Evolutionary conservation across 2,888 invertebrate genomes (phyloP).

Genomic region (Stictocephala bisonia): DNA sequence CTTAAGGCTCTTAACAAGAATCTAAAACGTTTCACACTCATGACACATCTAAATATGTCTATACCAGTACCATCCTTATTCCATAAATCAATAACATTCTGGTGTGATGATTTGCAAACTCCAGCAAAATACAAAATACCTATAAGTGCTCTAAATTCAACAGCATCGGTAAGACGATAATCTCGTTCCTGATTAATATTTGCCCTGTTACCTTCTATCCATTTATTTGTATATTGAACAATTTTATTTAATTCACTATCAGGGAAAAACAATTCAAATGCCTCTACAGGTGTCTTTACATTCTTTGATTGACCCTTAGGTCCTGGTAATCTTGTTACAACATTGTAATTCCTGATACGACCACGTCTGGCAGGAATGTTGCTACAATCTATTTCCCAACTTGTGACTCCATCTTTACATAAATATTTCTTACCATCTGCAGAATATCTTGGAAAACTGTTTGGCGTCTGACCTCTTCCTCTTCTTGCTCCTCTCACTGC

Average conservation of each 20-base stretch:
- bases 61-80: not conserved
- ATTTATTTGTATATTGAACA: not conserved
- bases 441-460: not conserved
- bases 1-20: not conserved
- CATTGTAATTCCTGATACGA: not conserved
- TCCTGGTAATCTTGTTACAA: not conserved
- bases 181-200: not conserved
- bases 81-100: not conserved
- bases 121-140: not conserved
- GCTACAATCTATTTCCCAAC: not conserved
- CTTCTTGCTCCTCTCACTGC: not conserved
- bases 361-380: not conserved
- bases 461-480: not conserved
- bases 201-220: not conserved
- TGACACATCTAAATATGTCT: not conserved
- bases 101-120: not conserved
- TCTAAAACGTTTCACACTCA: not conserved
- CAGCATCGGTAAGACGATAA: not conserved
- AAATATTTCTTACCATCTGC: not conserved
- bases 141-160: not conserved
- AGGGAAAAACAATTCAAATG: not conserved
- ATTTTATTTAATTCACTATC: not conserved
- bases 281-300: not conserved
- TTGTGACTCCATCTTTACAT: not conserved
- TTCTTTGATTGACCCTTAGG: not conserved